Percentiles rank a stretch among this genome's conserved stretches.
These are phyloP conservation scores for Lepidurus packardi DNA, from an alignment of 1,140 invertebrate genomes.

Conservation along the genomic window DNA sequence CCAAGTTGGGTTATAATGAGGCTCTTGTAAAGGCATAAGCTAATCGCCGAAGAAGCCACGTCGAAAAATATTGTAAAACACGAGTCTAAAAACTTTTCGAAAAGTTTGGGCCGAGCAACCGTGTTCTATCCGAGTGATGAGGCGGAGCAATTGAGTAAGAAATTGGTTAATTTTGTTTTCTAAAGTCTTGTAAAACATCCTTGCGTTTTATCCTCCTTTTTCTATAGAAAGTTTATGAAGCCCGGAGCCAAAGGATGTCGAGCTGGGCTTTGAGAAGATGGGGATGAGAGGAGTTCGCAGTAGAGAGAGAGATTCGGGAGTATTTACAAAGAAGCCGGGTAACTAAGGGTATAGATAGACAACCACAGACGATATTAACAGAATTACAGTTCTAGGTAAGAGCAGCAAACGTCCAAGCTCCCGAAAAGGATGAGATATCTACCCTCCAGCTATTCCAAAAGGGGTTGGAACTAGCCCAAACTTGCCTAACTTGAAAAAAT, in stretches of 20 bases:
- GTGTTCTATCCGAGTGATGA: not conserved
- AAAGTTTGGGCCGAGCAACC: not conserved
- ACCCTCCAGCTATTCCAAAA: not conserved
- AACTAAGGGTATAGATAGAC: constrained; percentile 10
- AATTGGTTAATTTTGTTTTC: not conserved
- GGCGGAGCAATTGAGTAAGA: not conserved
- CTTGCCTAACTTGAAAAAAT: not conserved
- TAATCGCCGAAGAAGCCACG: not conserved
- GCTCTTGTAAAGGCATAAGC: constrained; percentile 13
- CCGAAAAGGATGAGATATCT: not conserved
- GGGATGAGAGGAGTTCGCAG: not conserved
- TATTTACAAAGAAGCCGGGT: not conserved
- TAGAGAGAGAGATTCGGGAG: not conserved
- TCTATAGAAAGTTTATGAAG: not conserved
- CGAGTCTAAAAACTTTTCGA: not conserved
- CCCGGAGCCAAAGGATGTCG: not conserved
- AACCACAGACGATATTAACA: not conserved
- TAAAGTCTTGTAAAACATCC: not conserved
- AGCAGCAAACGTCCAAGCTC: not conserved
- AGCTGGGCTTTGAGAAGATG: not conserved
- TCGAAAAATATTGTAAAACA: not conserved
- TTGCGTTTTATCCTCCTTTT: not conserved
- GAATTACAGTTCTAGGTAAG: not conserved
- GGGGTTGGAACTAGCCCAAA: not conserved
- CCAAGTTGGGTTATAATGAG: not conserved